A percentile compares a stretch with the other conserved stretches of the same genome.
These are phyloP conservation scores for Bryconaethiops microstoma DNA, from an alignment of 2,797 vertebrate genomes.

Conservation along the genomic window DNA sequence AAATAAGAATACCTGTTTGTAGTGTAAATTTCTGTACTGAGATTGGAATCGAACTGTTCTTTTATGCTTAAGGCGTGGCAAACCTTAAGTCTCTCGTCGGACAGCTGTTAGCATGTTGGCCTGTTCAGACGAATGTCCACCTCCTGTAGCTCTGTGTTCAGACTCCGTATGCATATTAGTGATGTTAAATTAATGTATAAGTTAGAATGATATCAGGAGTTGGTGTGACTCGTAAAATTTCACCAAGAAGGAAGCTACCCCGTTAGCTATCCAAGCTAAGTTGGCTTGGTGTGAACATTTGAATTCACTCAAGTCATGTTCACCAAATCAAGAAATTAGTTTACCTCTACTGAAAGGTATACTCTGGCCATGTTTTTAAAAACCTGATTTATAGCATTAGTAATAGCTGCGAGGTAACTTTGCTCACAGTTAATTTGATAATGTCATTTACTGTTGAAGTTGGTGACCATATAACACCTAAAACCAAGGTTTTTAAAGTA, in stretches of 20 bases:
- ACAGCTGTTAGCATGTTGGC: constrained; percentile 65
- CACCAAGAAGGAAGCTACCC: neutral
- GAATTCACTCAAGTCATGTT: neutral
- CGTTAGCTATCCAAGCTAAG: constrained; percentile 5
- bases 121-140: neutral
- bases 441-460: neutral
- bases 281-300: neutral
- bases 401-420: neutral
- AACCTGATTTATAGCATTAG: neutral
- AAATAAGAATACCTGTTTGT: constrained; percentile 53
- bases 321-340: neutral
- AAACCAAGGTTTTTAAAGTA: too few species aligned
- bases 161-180: neutral
- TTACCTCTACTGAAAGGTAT: neutral
- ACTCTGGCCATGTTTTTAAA: too few species aligned
- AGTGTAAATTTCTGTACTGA: neutral
- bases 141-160: neutral
- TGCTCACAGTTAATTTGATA: too few species aligned
- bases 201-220: neutral
- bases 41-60: constrained; percentile 2
- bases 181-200: neutral
- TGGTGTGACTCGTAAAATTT: constrained; percentile 4
- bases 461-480: neutral
- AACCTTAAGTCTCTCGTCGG: constrained; percentile 68
- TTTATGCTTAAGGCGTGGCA: constrained; percentile 70